Evolutionary conservation across 2,888 invertebrate genomes (phyloP), one percentile per base, ranked within the genome.

Genomic region (Eudemis profundana): DNA sequence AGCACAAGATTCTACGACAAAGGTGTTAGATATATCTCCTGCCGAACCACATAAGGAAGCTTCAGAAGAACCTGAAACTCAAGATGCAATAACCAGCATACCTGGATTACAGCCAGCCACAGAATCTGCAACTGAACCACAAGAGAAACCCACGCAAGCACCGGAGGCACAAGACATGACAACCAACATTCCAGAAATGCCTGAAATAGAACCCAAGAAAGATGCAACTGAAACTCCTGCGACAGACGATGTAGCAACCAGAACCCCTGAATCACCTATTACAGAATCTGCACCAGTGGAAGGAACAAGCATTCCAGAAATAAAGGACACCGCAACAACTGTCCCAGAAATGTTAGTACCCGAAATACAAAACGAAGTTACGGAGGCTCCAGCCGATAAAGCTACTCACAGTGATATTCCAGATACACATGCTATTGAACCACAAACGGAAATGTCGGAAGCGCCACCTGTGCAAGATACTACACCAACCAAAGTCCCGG

Each of bases 401-500:
- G 47, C 40, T 21, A 4, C 40, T 29, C 19, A 14, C 10, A 19
- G 49, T n/a, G n/a, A 10, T 5, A 14, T 27, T 23, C 50, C 70
- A 14, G 57, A 65, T 50, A 10, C 15, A 19, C 27, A 56, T 7
- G 36, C 46, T 46, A 60, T 59, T 38, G 61, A 69, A 33, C 23
- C 61, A 23, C 67, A 68, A 42, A 60, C 63, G 44, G 33, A 60
- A 38, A 42, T 38, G 2, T 69, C 71, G 14, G 65, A 64, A 40
- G 47, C 50, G 4, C 47, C 68, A 60, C 62, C 27, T n/a, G 51
- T 38, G 33, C 33, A 61, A 46, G 44, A 61, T 27, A 19, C 40
- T n/a, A n/a, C n/a, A n/a, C n/a, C n/a, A 51, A 49, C 63, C 0
- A 40, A 21, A 5, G n/a, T 33, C 21, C 47, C 63, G 10, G 49